Evolutionary conservation across 2,888 invertebrate genomes (phyloP).

Genomic region (Eumacrocentrus americanus): DNA sequence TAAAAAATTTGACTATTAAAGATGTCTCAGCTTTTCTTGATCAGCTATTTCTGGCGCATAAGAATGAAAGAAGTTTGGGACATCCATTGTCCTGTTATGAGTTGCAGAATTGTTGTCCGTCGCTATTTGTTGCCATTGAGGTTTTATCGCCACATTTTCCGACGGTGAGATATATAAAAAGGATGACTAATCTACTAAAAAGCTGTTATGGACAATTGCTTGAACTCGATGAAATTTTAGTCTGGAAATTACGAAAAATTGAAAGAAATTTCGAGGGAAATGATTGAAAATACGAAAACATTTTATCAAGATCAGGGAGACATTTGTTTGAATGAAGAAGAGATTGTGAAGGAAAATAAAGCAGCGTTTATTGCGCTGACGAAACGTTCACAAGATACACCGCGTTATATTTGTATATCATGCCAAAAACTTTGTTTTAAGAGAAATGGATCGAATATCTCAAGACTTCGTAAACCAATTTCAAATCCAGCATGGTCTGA

Average conservation of each 20-base stretch:
- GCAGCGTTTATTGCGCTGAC: slow-evolving; percentile 31
- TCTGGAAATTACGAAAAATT: slow-evolving; percentile 14
- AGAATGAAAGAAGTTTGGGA: not conserved
- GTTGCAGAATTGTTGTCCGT: too few relatives aligned
- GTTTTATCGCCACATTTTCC: slow-evolving; percentile 35
- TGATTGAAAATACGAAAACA: too few relatives aligned
- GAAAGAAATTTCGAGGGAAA: too few relatives aligned
- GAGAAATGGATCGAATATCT: slow-evolving; percentile 28
- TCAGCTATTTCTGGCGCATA: too few relatives aligned
- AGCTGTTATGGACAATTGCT: slow-evolving; percentile 1
- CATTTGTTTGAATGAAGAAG: slow-evolving; percentile 32
- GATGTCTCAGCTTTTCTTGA: too few relatives aligned
- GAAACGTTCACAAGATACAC: too few relatives aligned
- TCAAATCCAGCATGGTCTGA: slow-evolving; percentile 25
- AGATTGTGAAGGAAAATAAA: slow-evolving; percentile 22
- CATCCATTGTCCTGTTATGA: not conserved
- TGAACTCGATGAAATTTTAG: slow-evolving; percentile 26
- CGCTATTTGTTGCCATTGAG: slow-evolving; percentile 32
- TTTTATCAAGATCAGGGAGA: slow-evolving; percentile 12
- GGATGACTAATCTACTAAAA: slow-evolving; percentile 21
- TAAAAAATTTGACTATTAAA: too few relatives aligned
- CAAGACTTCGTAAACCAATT: slow-evolving; percentile 29
- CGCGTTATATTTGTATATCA: too few relatives aligned
- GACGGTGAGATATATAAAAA: slow-evolving; percentile 28
- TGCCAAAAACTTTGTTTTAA: too few relatives aligned